These are phyloP conservation scores for Characodon lateralis DNA, from an alignment of 2,797 vertebrate species.

Conservation along the genomic window DNA sequence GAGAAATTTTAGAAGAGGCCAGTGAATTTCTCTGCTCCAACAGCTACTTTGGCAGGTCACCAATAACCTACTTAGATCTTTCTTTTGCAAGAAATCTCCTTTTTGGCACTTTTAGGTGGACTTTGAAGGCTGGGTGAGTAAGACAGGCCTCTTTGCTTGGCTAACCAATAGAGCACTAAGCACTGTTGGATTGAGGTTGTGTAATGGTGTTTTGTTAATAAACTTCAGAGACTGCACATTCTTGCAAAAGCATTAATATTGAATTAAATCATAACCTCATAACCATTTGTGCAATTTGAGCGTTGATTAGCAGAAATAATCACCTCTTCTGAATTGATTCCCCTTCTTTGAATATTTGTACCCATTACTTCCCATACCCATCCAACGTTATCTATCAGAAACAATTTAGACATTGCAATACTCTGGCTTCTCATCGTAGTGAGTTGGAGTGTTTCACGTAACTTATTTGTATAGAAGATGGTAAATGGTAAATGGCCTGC, in stretches of 20 bases:
- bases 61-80: slow-evolving; percentile 38
- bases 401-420: slow-evolving; percentile 25
- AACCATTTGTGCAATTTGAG: slow-evolving; percentile 61
- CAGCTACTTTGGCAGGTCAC: slow-evolving; percentile 63
- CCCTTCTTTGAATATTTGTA: slow-evolving; percentile 50
- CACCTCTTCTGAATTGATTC: slow-evolving; percentile 48
- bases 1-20: slow-evolving; percentile 51
- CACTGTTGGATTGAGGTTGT: slow-evolving; percentile 13
- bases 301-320: slow-evolving; percentile 58
- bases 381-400: slow-evolving; percentile 44
- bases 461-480: neutral
- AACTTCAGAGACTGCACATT: slow-evolving; percentile 26
- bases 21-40: slow-evolving; percentile 53
- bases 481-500: no score
- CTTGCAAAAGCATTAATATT: slow-evolving; percentile 44
- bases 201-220: slow-evolving; percentile 2
- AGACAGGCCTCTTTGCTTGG: neutral
- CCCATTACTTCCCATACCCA: slow-evolving; percentile 58
- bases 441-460: neutral
- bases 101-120: slow-evolving; percentile 9
- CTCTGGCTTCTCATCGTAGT: neutral
- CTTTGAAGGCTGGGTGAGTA: slow-evolving; percentile 1
- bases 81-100: slow-evolving; percentile 35
- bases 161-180: neutral
- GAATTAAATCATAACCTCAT: slow-evolving; percentile 49